Evolutionary conservation across 2,797 vertebrate genomes (phyloP), one percentile per base, ranked within the genome.

Genomic region (Enteromius mattozi): DNA sequence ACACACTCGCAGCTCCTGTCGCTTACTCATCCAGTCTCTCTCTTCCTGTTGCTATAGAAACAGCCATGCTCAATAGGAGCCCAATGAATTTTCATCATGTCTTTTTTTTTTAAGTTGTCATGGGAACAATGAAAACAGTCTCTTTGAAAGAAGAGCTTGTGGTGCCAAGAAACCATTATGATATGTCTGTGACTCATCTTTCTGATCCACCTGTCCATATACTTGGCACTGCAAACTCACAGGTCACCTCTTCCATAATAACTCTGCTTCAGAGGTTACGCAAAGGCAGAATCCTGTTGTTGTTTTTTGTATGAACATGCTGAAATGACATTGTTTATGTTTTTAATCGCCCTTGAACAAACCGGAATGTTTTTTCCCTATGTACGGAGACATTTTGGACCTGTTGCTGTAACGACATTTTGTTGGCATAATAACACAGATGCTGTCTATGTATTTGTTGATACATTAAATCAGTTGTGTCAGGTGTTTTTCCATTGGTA

Each of bases 101-200:
- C 74, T 79, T 82, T 86, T 83, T 87, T 80, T 87, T 89, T 85
- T 82, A 81, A 85, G 86, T 86, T 85, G 84, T 86, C 80, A 72
- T 87, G 87, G 88, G 86, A 88, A 88, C 89, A 89, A 86, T 88
- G 82, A 85, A 89, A 89, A 90, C 87, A 88, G 81, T 80, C 81
- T 83, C 78, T 86, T 85, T 68, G 56, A 84, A 87, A 84, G 84
- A 87, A 80, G 82, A 80, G 79, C 79, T 86, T 81, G 78, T 72
- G 75, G 37, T 72, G 79, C 83, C 69, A 35, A 19, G 51, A 78
- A 78, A 85, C 68, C 33, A 83, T 82, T 76, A 80, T 80, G 80
- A 83, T 77, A 81, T 74, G 76, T 87, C 71, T 37, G 47, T 86
- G 71, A 88, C 84, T 81, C 68, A 72, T 85, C 70, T 24, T 66